Evolutionary conservation across 2,113 vertebrate genomes (phyloP).

Genomic region (Pelecanoides urinatrix): DNA sequence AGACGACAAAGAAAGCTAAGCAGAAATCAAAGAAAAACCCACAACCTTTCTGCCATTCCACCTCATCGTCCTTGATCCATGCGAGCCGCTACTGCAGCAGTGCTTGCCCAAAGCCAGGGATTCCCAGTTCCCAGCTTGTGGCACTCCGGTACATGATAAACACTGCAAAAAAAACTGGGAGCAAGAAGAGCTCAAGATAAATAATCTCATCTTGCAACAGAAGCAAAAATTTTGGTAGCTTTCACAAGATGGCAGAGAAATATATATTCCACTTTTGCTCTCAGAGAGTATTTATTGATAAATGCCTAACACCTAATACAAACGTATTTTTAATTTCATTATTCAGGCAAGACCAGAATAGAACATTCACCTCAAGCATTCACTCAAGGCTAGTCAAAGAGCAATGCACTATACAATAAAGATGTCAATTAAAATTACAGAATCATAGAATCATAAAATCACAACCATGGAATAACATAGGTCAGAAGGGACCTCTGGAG

Average conservation of each 20-base stretch:
- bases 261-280: background rate
- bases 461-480: rapidly evolving
- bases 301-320: background rate
- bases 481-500: background rate
- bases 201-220: background rate
- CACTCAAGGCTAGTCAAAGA: background rate
- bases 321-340: background rate
- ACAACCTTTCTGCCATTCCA: background rate
- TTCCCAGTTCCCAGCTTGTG: background rate
- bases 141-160: rapidly evolving
- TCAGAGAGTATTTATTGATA: background rate
- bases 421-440: background rate
- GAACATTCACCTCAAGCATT: background rate
- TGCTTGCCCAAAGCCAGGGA: background rate
- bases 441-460: background rate
- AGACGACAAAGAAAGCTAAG: background rate
- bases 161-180: rapidly evolving
- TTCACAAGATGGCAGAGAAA: background rate
- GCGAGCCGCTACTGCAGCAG: rapidly evolving
- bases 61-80: rapidly evolving
- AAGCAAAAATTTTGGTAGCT: background rate
- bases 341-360: background rate
- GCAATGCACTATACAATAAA: background rate
- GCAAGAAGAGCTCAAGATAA: background rate
- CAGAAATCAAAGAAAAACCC: constrained; percentile 3